These are phyloP conservation scores for Anarrhichthys ocellatus DNA, from an alignment of 2,113 vertebrate genomes.

Conservation along the genomic window DNA sequence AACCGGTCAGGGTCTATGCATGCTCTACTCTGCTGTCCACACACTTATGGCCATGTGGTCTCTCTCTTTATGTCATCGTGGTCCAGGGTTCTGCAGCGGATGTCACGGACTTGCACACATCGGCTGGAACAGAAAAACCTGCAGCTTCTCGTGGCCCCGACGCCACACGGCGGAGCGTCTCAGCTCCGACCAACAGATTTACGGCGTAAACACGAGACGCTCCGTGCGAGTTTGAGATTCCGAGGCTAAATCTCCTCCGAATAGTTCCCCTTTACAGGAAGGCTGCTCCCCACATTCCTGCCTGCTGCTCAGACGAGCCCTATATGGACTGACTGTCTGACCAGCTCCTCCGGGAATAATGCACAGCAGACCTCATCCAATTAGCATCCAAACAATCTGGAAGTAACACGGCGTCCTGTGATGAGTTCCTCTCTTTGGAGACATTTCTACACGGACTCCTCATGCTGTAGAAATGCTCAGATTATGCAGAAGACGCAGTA, in stretches of 20 bases:
- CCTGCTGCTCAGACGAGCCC: conserved; percentile 81
- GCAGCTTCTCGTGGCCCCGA: conserved; percentile 31
- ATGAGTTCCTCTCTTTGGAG: background rate
- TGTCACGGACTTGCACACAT: conserved; percentile 7
- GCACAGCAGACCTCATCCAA: conserved; percentile 30
- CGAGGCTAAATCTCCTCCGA: conserved; percentile 77
- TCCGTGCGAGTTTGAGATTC: conserved; percentile 79
- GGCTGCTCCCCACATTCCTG: conserved; percentile 79
- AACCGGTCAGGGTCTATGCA: background rate
- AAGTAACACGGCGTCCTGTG: background rate
- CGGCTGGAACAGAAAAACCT: background rate
- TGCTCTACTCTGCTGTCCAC: background rate
- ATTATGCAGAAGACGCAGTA: background rate
- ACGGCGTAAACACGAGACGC: conserved; percentile 70
- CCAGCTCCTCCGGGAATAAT: conserved; percentile 74
- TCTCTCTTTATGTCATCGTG: background rate
- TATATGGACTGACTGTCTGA: conserved; percentile 79
- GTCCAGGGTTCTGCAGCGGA: background rate
- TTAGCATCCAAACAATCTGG: background rate
- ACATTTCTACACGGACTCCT: conserved; percentile 2
- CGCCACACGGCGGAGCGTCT: conserved; percentile 17
- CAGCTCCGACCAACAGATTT: conserved; percentile 67
- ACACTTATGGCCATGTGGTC: background rate
- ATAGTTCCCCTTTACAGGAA: conserved; percentile 77
- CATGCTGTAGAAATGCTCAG: background rate